Percentiles rank a stretch among this genome's conserved stretches.
These are phyloP conservation scores for Oryzias curvinotus DNA, from an alignment of 2,113 vertebrate species.

Conservation along the genomic window DNA sequence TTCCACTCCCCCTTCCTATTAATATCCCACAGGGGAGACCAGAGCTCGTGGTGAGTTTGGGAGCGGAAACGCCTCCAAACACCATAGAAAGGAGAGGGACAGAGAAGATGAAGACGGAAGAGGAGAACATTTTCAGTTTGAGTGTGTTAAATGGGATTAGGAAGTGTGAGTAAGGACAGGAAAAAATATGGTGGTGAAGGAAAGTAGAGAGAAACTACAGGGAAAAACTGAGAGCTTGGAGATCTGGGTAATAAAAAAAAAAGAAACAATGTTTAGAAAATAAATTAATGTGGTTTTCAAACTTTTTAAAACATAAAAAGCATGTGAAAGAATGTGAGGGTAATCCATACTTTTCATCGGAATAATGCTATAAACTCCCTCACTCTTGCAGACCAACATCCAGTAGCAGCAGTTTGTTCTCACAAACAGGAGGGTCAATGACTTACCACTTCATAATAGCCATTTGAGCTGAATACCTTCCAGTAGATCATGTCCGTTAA, in stretches of 20 bases:
- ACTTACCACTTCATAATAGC: constrained; percentile 16
- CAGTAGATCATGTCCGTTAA: neutral
- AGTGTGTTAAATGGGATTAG: constrained; percentile 38
- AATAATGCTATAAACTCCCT: constrained; percentile 29
- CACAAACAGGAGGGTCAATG: constrained; percentile 21
- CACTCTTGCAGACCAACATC: constrained; percentile 19
- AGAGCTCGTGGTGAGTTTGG: constrained; percentile 66
- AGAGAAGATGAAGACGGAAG: constrained; percentile 21
- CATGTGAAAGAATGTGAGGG: neutral
- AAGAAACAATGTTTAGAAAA: too few relatives aligned
- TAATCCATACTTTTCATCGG: constrained; percentile 16
- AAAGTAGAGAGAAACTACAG: constrained; percentile 5
- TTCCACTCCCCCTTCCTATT: constrained; percentile 59
- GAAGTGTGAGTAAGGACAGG: constrained; percentile 8
- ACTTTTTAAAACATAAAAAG: neutral
- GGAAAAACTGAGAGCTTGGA: constrained; percentile 1
- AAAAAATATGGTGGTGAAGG: constrained; percentile 17
- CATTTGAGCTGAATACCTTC: constrained; percentile 13
- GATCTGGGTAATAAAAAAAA: constrained; percentile 25
- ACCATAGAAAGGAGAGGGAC: constrained; percentile 30
- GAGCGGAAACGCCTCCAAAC: constrained; percentile 67
- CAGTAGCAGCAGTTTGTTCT: constrained; percentile 24
- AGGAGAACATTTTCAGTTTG: constrained; percentile 12
- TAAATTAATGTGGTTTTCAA: too few relatives aligned
- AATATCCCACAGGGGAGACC: constrained; percentile 64